Percentiles rank a stretch among this genome's conserved stretches.
phyloP scores from a whole-genome alignment of 1,140 invertebrate genomes.

The Pararge aegeria region DNA sequence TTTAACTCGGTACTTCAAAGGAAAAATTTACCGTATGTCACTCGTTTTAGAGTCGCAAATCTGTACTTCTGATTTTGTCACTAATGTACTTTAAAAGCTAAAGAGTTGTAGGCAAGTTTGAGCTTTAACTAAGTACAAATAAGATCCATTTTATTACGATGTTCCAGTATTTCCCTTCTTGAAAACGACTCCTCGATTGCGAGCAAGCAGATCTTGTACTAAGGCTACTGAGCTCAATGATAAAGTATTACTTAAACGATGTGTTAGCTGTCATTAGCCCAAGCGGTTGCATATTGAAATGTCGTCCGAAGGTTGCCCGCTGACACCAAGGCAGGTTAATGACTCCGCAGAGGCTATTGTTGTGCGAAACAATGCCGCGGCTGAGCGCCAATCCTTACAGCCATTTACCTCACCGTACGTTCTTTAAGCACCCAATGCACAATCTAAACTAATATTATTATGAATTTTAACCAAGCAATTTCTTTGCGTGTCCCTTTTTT shows the following conservation, averaged over 20 bases:
- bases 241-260: neutral
- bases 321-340: slow-evolving; percentile 70
- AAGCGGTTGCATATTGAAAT: slow-evolving; percentile 4
- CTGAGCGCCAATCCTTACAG: slow-evolving; percentile 62
- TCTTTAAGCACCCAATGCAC: slow-evolving; percentile 54
- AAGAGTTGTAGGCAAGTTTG: too few species aligned
- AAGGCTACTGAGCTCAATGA: too few species aligned
- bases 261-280: neutral
- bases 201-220: too few species aligned
- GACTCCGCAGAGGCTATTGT: slow-evolving; percentile 75
- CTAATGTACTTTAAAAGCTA: too few species aligned
- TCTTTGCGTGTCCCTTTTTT: neutral
- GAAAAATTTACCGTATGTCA: too few species aligned
- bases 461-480: neutral
- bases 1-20: too few species aligned
- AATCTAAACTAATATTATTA: slow-evolving; percentile 40
- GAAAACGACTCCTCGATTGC: too few species aligned
- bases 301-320: slow-evolving; percentile 27
- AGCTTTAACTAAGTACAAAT: too few species aligned
- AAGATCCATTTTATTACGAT: too few species aligned
- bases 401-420: slow-evolving; percentile 57
- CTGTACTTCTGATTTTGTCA: too few species aligned
- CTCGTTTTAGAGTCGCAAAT: too few species aligned
- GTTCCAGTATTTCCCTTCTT: too few species aligned
- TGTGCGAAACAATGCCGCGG: slow-evolving; percentile 71